Conservation (phyloP, 2,113 vertebrate species). For the Podilymbus podiceps region DNA sequence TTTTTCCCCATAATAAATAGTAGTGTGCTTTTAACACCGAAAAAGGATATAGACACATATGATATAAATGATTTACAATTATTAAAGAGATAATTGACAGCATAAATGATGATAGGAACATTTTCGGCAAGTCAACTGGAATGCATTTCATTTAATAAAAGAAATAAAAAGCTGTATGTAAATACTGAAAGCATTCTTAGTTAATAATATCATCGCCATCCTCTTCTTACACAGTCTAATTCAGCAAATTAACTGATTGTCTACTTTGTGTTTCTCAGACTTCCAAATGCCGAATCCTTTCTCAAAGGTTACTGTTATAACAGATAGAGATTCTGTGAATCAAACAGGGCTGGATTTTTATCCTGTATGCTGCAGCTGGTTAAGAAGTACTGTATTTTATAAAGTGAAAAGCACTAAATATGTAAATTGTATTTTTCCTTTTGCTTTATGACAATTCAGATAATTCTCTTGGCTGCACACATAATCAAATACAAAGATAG, state of each 20-base stretch:
- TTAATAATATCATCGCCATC: constrained; percentile 44
- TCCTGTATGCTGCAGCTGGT: constrained; percentile 59
- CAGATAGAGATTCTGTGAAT: constrained; percentile 51
- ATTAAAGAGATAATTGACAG: constrained; percentile 57
- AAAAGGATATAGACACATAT: constrained; percentile 2
- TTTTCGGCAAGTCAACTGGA: constrained; percentile 50
- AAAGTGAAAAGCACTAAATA: constrained; percentile 76
- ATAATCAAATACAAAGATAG: constrained; percentile 77
- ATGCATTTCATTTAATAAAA: constrained; percentile 60
- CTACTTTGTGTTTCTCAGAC: constrained; percentile 30
- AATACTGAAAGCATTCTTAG: constrained; percentile 49
- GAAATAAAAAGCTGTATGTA: constrained; percentile 18
- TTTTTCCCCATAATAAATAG: constrained; percentile 30
- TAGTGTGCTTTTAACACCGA: constrained; percentile 37
- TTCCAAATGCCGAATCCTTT: constrained; percentile 21
- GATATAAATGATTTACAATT: constrained; percentile 32
- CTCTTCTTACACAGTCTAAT: constrained; percentile 22
- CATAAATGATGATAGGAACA: constrained; percentile 23
- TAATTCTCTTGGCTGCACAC: constrained; percentile 70
- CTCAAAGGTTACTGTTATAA: constrained; percentile 57
- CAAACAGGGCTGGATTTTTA: constrained; percentile 61
- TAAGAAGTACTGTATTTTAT: constrained; percentile 57
- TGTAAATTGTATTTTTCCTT: constrained; percentile 77
- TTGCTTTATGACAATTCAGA: constrained; percentile 73
- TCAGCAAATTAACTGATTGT: constrained; percentile 49